Conservation (phyloP, 2,113 vertebrate species). For the Turnix velox region DNA sequence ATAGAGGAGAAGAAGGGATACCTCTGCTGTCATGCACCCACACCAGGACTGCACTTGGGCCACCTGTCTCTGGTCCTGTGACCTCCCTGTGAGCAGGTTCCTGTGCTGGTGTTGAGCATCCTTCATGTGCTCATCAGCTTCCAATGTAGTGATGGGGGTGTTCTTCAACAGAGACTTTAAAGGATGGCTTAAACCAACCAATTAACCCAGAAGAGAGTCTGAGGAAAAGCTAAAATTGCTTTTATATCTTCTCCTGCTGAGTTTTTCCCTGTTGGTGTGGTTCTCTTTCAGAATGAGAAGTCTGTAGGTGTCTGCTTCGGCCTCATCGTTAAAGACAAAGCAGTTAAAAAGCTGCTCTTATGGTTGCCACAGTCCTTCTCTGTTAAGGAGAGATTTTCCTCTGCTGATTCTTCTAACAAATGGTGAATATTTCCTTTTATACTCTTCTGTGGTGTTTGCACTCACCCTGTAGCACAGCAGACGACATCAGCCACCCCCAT, state of each 20-base stretch:
- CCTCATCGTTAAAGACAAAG: not conserved
- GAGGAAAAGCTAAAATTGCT: not conserved
- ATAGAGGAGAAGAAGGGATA: not conserved
- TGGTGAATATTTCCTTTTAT: rapidly evolving
- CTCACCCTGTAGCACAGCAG: rapidly evolving
- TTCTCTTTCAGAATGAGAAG: not conserved
- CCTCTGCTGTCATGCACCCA: not conserved
- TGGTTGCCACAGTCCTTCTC: not conserved
- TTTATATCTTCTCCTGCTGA: not conserved
- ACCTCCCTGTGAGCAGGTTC: not conserved
- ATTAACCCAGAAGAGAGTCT: not conserved
- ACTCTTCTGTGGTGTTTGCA: not conserved
- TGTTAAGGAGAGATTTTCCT: not conserved
- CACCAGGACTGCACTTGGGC: not conserved
- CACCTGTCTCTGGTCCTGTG: not conserved
- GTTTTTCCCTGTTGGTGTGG: not conserved
- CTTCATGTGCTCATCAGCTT: not conserved
- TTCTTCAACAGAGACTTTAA: not conserved
- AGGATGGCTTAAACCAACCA: not conserved
- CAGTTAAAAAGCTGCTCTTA: not conserved
- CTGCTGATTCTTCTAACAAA: not conserved
- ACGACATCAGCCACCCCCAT: rapidly evolving
- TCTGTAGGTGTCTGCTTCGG: not conserved
- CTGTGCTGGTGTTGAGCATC: not conserved
- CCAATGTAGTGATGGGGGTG: rapidly evolving